Evolutionary conservation across 2,113 vertebrate genomes (phyloP).

Genomic region (Apodemus sylvaticus): DNA sequence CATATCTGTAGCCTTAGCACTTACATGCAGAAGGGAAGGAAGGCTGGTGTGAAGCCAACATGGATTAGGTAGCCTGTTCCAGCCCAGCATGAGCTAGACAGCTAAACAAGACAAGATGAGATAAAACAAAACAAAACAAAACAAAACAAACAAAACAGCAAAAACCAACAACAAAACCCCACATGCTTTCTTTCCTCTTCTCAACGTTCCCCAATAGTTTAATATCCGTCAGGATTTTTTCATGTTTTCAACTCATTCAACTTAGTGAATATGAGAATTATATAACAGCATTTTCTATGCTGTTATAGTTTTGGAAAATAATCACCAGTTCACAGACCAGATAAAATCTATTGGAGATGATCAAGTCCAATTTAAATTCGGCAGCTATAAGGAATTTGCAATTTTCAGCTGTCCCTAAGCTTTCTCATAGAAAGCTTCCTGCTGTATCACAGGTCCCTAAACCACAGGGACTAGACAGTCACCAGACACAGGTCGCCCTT

Average conservation of each 20-base stretch:
- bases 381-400: neutral
- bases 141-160: neutral
- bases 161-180: neutral
- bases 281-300: neutral
- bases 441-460: neutral
- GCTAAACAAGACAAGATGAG: neutral
- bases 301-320: conserved; percentile 30
- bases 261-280: neutral
- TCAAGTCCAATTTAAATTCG: conserved; percentile 29
- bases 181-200: neutral
- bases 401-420: neutral
- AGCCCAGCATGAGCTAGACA: neutral
- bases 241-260: conserved; percentile 33
- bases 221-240: conserved; percentile 16
- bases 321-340: neutral
- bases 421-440: neutral
- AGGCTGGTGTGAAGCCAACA: neutral
- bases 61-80: neutral
- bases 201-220: neutral
- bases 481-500: neutral
- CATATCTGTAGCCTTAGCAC: too few species aligned
- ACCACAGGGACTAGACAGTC: neutral
- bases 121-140: too few species aligned
- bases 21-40: neutral
- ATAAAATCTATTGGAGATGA: conserved; percentile 20